Base-by-base conservation (phyloP, 2,888 invertebrate species). In the Heliconius erato region DNA sequence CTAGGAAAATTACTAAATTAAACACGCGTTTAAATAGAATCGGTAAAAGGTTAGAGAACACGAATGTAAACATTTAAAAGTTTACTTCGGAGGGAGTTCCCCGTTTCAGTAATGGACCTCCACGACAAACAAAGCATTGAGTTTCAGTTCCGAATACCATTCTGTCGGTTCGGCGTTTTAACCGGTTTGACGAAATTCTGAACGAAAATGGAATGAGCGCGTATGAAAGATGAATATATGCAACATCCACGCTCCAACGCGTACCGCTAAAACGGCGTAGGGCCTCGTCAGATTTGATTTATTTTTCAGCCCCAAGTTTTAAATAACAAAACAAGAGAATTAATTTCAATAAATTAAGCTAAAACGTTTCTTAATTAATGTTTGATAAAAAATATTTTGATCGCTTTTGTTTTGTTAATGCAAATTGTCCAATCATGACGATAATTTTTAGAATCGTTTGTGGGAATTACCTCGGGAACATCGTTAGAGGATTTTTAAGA, bases 11-110 rank as follows among this genome's bases (percentile, higher is more conserved):
- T 82, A 85, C 89, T 90, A 91, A 94, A 94, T 94, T 94, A 94
- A 94, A 93, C 91, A 92, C 91, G 90, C 93, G 91, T 94, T 94
- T 94, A 94, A 93, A 91, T 92, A 91, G 91, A 93, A 93, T 95
- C 92, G 93, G 94, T 93, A 94, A 95, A 95, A 94, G 94, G 94
- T 94, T 92, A 92, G 94, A 92, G 93, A 94, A 94, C 94, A 92
- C 92, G 92, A 95, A 94, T 94, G 93, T 94, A 95, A 95, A 94
- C 94, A 95, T 95, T 95, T 94, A 94, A 95, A 95, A 95, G 93
- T 95, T 95, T 93, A 89, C 92, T 91, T 91, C 87, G 88, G 88
- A 89, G 87, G 82, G 91, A 91, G 92, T 92, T 93, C 89, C 87
- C 90, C 89, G 91, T 90, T 90, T 87, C 87, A 88, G 91, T 91